These are phyloP conservation scores for Dryobates pubescens DNA, from an alignment of 2,797 vertebrate genomes.

Conservation along the genomic window DNA sequence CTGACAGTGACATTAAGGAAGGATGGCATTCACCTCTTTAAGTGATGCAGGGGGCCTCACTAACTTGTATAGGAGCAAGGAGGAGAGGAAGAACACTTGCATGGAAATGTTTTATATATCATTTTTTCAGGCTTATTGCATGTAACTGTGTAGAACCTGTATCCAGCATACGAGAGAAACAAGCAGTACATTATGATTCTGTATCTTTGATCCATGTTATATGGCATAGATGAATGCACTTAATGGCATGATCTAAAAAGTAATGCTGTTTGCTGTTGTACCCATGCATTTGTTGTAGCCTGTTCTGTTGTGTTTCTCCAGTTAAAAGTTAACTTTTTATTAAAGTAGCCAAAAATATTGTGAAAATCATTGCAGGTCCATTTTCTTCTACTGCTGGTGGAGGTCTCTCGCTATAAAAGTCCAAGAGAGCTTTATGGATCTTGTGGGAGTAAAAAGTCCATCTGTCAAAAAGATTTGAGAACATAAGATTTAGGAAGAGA, in stretches of 20 bases:
- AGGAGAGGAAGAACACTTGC: not conserved
- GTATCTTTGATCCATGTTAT: not conserved
- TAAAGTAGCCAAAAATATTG: not conserved
- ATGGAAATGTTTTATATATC: not conserved
- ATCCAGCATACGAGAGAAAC: rapidly evolving
- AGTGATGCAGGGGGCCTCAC: not conserved
- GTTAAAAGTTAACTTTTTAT: not conserved
- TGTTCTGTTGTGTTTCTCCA: not conserved
- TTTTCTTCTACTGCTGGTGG: not conserved
- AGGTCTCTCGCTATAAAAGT: not conserved
- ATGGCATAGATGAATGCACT: not conserved
- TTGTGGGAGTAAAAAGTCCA: not conserved
- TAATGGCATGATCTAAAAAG: not conserved
- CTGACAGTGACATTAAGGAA: not conserved
- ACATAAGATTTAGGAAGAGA: not conserved
- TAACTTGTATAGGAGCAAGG: not conserved
- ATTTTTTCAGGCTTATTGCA: not conserved
- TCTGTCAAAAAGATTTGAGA: not conserved
- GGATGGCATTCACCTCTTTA: not conserved
- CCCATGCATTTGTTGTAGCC: not conserved
- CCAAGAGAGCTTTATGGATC: not conserved
- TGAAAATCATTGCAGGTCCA: not conserved
- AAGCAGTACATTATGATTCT: not conserved
- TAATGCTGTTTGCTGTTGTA: not conserved
- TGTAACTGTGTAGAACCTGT: not conserved